Evolutionary conservation across 2,888 invertebrate species (phyloP).

Genomic region (Callosobruchus maculatus): DNA sequence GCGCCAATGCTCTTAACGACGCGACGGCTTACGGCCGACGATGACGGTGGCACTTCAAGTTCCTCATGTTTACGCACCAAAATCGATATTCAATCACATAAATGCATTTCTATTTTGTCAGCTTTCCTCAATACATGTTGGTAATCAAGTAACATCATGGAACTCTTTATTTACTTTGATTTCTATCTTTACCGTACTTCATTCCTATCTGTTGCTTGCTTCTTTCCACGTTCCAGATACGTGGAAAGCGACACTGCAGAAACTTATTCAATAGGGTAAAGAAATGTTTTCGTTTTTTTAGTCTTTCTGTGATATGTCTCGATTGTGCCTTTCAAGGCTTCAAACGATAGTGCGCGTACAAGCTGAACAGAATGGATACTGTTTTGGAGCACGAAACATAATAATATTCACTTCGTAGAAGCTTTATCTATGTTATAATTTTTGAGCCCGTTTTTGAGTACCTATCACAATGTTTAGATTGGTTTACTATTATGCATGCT

Average conservation of each 20-base stretch:
- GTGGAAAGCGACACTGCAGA: neutral
- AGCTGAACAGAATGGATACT: no score
- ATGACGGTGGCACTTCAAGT: conserved; percentile 19
- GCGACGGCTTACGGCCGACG: neutral
- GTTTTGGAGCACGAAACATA: no score
- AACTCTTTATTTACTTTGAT: conserved; percentile 28
- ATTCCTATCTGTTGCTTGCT: conserved; percentile 11
- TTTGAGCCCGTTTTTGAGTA: no score
- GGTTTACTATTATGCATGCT: no score
- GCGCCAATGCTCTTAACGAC: neutral
- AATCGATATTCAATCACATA: conserved; percentile 46
- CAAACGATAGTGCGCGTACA: no score
- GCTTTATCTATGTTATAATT: no score
- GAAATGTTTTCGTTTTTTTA: neutral
- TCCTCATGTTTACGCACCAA: conserved; percentile 37
- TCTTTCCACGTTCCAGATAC: neutral
- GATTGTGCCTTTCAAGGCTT: no score
- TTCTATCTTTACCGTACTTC: conserved; percentile 3
- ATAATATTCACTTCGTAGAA: no score
- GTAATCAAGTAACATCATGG: conserved; percentile 34
- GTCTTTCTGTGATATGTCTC: no score
- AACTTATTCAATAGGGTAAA: neutral
- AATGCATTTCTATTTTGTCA: conserved; percentile 39
- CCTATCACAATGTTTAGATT: no score
- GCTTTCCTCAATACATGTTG: conserved; percentile 29